Evolutionary conservation across 1,140 invertebrate species (phyloP).

Genomic region (Formica exsecta): DNA sequence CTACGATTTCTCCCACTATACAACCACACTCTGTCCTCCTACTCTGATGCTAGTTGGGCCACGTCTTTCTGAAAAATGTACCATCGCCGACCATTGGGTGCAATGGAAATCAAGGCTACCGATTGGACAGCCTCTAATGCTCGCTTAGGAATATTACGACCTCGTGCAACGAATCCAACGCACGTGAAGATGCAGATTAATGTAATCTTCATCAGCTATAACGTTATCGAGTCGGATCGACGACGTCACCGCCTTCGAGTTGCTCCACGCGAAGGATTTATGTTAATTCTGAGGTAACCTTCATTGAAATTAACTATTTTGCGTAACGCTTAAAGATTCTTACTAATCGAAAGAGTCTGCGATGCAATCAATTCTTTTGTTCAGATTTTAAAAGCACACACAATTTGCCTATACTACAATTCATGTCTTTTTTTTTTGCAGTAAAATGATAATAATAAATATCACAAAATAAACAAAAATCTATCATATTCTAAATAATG

Average conservation of each 20-base stretch:
- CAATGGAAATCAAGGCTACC: slow-evolving; percentile 70
- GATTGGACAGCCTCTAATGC: slow-evolving; percentile 67
- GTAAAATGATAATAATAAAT: slow-evolving; percentile 26
- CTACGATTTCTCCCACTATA: slow-evolving; percentile 68
- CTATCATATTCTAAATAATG: not conserved
- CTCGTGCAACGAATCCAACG: slow-evolving; percentile 53
- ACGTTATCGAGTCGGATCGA: slow-evolving; percentile 63
- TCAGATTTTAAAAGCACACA: not conserved
- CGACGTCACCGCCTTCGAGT: slow-evolving; percentile 61
- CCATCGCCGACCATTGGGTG: slow-evolving; percentile 70
- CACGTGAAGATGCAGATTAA: slow-evolving; percentile 60
- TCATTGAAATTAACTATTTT: slow-evolving; percentile 56
- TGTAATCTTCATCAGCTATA: slow-evolving; percentile 49
- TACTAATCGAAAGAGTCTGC: not conserved
- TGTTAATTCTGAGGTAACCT: slow-evolving; percentile 68
- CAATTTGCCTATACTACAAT: not conserved
- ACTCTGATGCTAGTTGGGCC: slow-evolving; percentile 60
- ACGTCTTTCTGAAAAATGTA: slow-evolving; percentile 71
- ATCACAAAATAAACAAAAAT: not conserved
- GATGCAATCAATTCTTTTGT: not conserved
- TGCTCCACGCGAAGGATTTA: slow-evolving; percentile 62
- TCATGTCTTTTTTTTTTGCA: not conserved
- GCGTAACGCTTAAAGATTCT: slow-evolving; percentile 43
- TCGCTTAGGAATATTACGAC: slow-evolving; percentile 65
- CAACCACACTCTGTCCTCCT: slow-evolving; percentile 57